These are phyloP conservation scores for Drosophila watanabei DNA, from an alignment of 1,140 invertebrate genomes.

Conservation along the genomic window DNA sequence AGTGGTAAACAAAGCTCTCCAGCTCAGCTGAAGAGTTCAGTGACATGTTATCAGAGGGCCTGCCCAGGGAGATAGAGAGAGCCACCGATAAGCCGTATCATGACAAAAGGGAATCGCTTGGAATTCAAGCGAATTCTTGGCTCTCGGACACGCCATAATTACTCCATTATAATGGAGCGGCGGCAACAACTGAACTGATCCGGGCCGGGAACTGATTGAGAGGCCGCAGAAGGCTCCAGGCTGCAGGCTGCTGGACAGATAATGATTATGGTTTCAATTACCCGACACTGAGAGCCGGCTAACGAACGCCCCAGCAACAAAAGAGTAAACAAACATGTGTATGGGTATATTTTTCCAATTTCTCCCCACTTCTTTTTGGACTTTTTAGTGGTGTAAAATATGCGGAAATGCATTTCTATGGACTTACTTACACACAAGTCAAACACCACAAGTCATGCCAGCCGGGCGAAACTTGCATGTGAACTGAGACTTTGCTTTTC, in stretches of 20 bases:
- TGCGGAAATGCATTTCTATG: constrained; percentile 84
- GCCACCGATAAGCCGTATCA: constrained; percentile 39
- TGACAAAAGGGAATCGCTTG: constrained; percentile 35
- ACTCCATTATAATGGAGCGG: constrained; percentile 80
- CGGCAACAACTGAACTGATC: constrained; percentile 64
- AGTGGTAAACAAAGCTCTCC: constrained; percentile 26
- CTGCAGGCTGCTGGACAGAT: constrained; percentile 44
- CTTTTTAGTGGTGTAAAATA: constrained; percentile 84
- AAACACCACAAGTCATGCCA: constrained; percentile 80
- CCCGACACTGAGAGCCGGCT: constrained; percentile 31
- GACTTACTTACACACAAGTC: constrained; percentile 78
- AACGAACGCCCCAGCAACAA: constrained; percentile 66
- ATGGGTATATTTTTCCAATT: constrained; percentile 40
- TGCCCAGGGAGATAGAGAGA: background rate
- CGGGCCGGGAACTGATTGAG: constrained; percentile 49
- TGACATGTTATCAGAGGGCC: constrained; percentile 61
- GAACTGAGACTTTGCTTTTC: constrained; percentile 42
- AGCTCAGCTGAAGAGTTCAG: constrained; percentile 41
- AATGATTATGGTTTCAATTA: constrained; percentile 84
- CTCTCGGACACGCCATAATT: constrained; percentile 70
- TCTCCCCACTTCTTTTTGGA: constrained; percentile 61
- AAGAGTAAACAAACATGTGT: constrained; percentile 77
- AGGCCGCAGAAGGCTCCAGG: constrained; percentile 33
- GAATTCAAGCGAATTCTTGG: constrained; percentile 64
- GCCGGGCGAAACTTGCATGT: constrained; percentile 80